Evolutionary conservation across 2,888 invertebrate species (phyloP), one percentile per base, ranked within the genome.

Genomic region (Dusona sp.): DNA sequence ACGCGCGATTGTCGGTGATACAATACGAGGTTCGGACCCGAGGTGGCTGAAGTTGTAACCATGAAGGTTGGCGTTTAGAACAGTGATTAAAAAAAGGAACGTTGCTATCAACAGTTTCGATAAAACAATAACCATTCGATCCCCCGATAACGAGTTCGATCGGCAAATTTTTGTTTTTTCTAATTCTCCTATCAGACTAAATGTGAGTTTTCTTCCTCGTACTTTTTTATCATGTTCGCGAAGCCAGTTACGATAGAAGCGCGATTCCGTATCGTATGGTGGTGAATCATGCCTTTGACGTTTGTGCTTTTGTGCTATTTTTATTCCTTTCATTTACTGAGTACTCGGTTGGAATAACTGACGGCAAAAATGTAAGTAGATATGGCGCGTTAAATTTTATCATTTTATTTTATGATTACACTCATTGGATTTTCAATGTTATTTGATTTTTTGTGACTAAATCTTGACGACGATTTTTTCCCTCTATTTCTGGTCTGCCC

Each of bases 1-100:
- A 85, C 81, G 79, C 88, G 84, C 81, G 86, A 83, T 86, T 74
- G 36, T 83, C 38, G 74, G 42, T 45, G 70, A 77, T 65, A 78
- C 51, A 67, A 45, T 29, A 29, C 75, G 57, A 80, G 48, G 22
- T 36, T 64, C 42, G 75, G 65, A 38, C 25, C 36, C 33, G 42
- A 65, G 67, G 42, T 57, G n/a, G 22, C 29, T 29, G 13, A 11
- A 38, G 54, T 29, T 72, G 45, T 70, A 64, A 73, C 80, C 33
- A 61, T 48, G 22, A 72, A 61, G 61, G 25, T 73, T 45, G 29
- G 25, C 25, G 22, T 77, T 61, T 29, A 61, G 29, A 29, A 29
- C 16, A 7, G 61, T 61, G 29, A 61, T 61, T 7, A 13, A 29
- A 61, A 16, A 61, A 61, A 61, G 29, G 29, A 29, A 61, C 29